Evolutionary conservation across 2,888 invertebrate species (phyloP).

Genomic region (Monochamus alternatus): DNA sequence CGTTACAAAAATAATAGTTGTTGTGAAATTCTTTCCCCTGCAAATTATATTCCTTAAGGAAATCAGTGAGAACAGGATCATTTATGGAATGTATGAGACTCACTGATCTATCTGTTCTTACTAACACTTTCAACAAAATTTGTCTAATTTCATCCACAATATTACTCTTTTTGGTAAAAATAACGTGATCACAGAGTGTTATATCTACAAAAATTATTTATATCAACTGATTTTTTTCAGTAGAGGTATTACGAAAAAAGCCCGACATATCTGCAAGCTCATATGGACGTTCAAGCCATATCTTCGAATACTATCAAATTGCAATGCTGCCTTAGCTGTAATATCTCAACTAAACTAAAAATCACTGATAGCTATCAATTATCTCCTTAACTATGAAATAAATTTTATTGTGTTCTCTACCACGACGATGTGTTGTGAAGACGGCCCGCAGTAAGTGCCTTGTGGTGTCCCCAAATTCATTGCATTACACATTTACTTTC

Average conservation of each 20-base stretch:
- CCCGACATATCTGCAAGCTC: background rate
- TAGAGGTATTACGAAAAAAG: slow-evolving; percentile 15
- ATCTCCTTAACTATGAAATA: slow-evolving; percentile 31
- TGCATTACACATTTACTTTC: slow-evolving; percentile 97
- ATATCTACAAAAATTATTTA: slow-evolving; percentile 40
- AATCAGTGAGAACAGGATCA: slow-evolving; percentile 31
- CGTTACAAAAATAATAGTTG: slow-evolving; percentile 35
- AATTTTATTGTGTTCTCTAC: slow-evolving; percentile 46
- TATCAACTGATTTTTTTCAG: slow-evolving; percentile 30
- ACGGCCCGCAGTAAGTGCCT: slow-evolving; percentile 69
- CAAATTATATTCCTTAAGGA: slow-evolving; percentile 11
- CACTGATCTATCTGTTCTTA: slow-evolving; percentile 6
- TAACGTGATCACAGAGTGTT: slow-evolving; percentile 41
- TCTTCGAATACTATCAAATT: background rate
- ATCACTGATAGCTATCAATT: slow-evolving; percentile 24
- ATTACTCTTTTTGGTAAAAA: slow-evolving; percentile 35
- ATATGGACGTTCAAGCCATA: background rate
- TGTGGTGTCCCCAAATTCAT: slow-evolving; percentile 77
- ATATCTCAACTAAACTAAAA: slow-evolving; percentile 25
- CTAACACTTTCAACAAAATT: slow-evolving; percentile 20
- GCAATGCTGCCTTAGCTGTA: background rate
- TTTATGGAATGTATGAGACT: background rate
- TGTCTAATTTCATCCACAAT: slow-evolving; percentile 3
- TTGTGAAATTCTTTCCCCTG: slow-evolving; percentile 42
- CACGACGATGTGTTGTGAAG: slow-evolving; percentile 52